Evolutionary conservation across 2,113 vertebrate genomes (phyloP).

Genomic region (Danionella cerebrum): DNA sequence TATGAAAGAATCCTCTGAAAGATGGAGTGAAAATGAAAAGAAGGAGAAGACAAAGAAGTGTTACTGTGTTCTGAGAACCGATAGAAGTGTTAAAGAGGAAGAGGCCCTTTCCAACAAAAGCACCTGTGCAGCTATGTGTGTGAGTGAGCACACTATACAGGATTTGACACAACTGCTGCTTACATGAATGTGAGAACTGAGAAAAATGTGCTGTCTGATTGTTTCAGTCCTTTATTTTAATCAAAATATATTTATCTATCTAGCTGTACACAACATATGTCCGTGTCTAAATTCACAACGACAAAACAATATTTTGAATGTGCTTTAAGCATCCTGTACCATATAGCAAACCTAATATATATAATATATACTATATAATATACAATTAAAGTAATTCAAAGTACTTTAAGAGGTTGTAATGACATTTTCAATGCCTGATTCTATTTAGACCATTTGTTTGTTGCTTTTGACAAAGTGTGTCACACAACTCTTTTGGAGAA

Average conservation of each 20-base stretch:
- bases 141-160: no score
- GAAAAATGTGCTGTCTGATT: not conserved
- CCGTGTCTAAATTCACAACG: no score
- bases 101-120: not conserved
- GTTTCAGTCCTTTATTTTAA: not conserved
- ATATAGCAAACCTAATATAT: no score
- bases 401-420: no score
- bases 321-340: no score
- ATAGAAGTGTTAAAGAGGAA: conserved; percentile 1
- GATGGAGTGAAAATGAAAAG: not conserved
- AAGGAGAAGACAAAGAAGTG: not conserved
- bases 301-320: no score
- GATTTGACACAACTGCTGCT: conserved; percentile 4
- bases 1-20: not conserved
- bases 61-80: not conserved
- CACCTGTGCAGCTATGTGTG: not conserved
- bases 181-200: conserved; percentile 14
- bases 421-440: no score
- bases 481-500: no score
- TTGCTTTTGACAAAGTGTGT: no score
- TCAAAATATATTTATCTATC: not conserved
- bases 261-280: not conserved
- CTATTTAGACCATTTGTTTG: no score
- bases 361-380: no score
- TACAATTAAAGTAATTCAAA: no score